These are phyloP conservation scores for Sipha maydis DNA, from an alignment of 2,888 invertebrate species.

Conservation along the genomic window DNA sequence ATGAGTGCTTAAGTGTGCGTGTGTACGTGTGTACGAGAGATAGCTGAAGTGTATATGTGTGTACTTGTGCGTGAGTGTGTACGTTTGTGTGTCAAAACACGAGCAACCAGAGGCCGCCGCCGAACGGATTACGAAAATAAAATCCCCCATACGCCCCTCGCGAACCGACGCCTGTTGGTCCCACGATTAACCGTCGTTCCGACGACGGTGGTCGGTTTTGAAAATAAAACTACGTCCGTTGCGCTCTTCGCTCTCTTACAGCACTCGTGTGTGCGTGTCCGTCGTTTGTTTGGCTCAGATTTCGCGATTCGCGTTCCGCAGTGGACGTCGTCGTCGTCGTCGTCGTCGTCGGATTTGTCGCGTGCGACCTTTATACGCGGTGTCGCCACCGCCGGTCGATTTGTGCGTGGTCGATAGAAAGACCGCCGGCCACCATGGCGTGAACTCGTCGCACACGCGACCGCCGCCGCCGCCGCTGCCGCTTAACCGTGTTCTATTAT, in stretches of 20 bases:
- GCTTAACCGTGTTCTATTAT: constrained; percentile 9
- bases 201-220: background rate
- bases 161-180: constrained; percentile 56
- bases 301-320: background rate
- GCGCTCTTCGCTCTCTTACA: background rate
- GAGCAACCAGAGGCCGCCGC: constrained; percentile 33
- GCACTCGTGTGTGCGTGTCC: no score
- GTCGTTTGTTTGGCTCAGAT: background rate
- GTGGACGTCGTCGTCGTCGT: constrained; percentile 7
- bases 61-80: no score
- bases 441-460: background rate
- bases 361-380: no score
- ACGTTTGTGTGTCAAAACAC: constrained; percentile 24
- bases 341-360: constrained; percentile 1
- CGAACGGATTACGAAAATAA: constrained; percentile 57
- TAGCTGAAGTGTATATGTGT: no score
- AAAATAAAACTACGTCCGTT: background rate
- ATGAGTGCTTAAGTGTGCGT: no score
- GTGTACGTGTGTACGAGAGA: no score
- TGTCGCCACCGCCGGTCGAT: background rate
- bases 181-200: constrained; percentile 25
- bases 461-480: background rate
- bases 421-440: background rate
- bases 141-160: constrained; percentile 50
- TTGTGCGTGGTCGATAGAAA: background rate